These are phyloP conservation scores for Ammodytes dubius DNA, from an alignment of 2,113 vertebrate species.

Conservation along the genomic window DNA sequence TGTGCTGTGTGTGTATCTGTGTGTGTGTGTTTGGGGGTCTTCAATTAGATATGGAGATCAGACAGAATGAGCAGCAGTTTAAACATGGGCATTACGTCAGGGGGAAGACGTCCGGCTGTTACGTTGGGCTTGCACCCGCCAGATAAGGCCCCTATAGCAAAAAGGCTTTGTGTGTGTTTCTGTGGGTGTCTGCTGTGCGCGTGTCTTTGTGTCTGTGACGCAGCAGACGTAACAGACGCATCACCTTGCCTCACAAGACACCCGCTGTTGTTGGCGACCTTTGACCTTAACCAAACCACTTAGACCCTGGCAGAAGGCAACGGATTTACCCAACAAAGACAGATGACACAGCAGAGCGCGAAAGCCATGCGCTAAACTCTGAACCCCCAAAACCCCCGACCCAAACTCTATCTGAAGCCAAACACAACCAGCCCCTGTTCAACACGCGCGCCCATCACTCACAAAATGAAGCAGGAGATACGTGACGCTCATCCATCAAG, in stretches of 20 bases:
- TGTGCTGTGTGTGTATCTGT: neutral
- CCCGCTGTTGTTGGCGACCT: constrained; percentile 79
- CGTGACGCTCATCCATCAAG: constrained; percentile 63
- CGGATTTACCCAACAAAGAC: constrained; percentile 75
- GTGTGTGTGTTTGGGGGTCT: constrained; percentile 46
- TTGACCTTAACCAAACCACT: constrained; percentile 84
- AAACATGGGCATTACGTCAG: constrained; percentile 74
- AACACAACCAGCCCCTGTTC: constrained; percentile 50
- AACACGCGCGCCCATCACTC: constrained; percentile 39
- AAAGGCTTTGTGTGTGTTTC: constrained; percentile 54
- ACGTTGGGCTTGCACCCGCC: constrained; percentile 61
- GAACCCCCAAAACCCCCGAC: constrained; percentile 52
- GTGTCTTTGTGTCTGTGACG: constrained; percentile 70
- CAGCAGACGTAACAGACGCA: constrained; percentile 72
- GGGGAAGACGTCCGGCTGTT: constrained; percentile 68
- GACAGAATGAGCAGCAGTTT: constrained; percentile 78
- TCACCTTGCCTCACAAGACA: constrained; percentile 70
- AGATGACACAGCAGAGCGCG: constrained; percentile 58
- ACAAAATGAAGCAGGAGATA: constrained; percentile 54
- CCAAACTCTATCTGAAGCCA: constrained; percentile 64
- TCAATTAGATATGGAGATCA: constrained; percentile 91
- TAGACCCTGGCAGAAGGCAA: constrained; percentile 83
- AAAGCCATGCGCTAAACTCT: constrained; percentile 47
- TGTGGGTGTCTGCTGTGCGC: constrained; percentile 36
- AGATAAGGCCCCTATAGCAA: constrained; percentile 60